Conservation (phyloP, 2,113 vertebrate genomes). For the Plectropomus leopardus region DNA sequence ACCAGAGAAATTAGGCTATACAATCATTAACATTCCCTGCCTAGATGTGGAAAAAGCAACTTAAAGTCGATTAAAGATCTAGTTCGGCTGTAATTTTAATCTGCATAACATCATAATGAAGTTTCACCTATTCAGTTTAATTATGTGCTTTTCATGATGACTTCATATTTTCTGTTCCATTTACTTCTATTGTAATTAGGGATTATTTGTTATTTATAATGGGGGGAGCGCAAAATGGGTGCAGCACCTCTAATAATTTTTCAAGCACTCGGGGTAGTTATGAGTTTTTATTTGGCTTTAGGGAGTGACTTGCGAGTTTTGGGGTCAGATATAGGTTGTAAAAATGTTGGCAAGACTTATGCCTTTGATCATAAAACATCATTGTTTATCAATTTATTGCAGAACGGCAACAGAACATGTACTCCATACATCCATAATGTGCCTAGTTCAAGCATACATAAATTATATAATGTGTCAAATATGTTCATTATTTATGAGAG, state of each 20-base stretch:
- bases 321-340: neutral
- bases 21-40: neutral
- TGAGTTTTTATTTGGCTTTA: no score
- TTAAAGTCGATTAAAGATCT: neutral
- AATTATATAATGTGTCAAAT: neutral
- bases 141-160: neutral
- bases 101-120: neutral
- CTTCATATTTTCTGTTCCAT: neutral
- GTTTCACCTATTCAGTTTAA: neutral
- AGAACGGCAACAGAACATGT: neutral
- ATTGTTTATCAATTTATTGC: neutral
- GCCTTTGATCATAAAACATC: neutral
- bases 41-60: neutral
- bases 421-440: neutral
- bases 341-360: neutral
- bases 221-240: no score
- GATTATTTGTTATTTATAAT: no score
- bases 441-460: neutral
- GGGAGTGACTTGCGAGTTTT: no score
- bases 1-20: neutral
- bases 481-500: no score
- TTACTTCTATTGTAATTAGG: no score
- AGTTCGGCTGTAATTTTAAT: neutral
- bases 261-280: no score
- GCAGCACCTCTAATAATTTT: no score